phyloP scores from a whole-genome alignment of 2,797 vertebrate species.

The Coranthus polyacanthus region DNA sequence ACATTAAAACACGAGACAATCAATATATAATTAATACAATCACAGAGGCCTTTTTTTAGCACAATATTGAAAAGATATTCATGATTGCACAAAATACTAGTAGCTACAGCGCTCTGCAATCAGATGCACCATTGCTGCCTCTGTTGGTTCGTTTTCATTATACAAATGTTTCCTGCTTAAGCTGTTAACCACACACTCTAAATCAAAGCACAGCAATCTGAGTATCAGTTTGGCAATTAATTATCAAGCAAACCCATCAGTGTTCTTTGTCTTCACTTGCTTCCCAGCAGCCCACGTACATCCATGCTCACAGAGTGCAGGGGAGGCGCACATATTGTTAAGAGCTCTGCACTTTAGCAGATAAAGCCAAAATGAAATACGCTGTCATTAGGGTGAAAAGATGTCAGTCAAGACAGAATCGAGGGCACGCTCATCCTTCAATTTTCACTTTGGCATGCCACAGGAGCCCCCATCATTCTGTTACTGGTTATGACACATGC shows the following conservation, averaged over 20 bases:
- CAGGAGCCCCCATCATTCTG: constrained; percentile 43
- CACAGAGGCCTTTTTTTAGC: constrained; percentile 28
- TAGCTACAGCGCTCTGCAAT: not conserved
- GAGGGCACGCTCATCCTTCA: constrained; percentile 38
- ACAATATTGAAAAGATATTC: not conserved
- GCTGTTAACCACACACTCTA: constrained; percentile 13
- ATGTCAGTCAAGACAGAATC: constrained; percentile 46
- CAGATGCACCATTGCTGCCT: not conserved
- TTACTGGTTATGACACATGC: constrained; percentile 48
- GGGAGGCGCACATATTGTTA: constrained; percentile 14
- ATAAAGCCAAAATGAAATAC: constrained; percentile 20
- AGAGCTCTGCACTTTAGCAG: constrained; percentile 20
- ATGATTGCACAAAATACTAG: not conserved
- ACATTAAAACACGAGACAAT: constrained; percentile 74
- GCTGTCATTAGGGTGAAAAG: constrained; percentile 36
- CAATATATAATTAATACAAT: constrained; percentile 77
- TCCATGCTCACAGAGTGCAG: constrained; percentile 20
- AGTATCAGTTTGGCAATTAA: constrained; percentile 56
- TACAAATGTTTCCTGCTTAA: constrained; percentile 24
- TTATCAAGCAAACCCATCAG: constrained; percentile 51
- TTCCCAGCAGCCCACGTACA: constrained; percentile 46
- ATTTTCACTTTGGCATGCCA: constrained; percentile 33
- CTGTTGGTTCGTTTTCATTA: constrained; percentile 1
- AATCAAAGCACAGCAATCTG: constrained; percentile 37
- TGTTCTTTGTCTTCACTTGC: constrained; percentile 40